Evolutionary conservation across 1,140 invertebrate species (phyloP).

Genomic region (Dreissena rostriformis): DNA sequence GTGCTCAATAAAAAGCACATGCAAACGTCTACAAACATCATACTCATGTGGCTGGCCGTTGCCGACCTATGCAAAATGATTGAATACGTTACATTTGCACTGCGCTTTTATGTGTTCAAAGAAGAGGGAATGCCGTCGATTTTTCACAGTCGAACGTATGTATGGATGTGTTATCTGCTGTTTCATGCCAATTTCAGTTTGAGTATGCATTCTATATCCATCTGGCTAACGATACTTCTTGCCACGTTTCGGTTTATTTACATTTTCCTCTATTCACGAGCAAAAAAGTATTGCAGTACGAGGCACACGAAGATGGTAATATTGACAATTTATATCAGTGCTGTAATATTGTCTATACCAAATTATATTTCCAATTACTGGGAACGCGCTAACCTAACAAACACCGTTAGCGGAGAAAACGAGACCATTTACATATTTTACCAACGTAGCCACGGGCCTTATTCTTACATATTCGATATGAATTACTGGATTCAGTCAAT

Average conservation of each 20-base stretch:
- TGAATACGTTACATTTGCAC: constrained; percentile 92
- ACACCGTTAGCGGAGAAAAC: constrained; percentile 11
- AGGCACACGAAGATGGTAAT: constrained; percentile 88
- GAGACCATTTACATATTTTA: constrained; percentile 39
- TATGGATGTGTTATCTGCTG: constrained; percentile 74
- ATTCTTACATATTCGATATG: constrained; percentile 55
- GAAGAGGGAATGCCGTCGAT: constrained; percentile 60
- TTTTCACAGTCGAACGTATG: constrained; percentile 44
- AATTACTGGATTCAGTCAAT: constrained; percentile 79
- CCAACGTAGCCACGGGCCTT: constrained; percentile 25
- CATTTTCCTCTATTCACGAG: constrained; percentile 89
- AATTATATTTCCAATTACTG: constrained; percentile 84
- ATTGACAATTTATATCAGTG: constrained; percentile 87
- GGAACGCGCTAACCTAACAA: neutral
- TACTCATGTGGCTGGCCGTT: constrained; percentile 91
- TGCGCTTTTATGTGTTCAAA: constrained; percentile 83
- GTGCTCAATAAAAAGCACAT: constrained; percentile 94
- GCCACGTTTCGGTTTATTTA: constrained; percentile 97
- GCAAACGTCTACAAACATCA: constrained; percentile 91
- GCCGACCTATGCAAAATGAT: constrained; percentile 94
- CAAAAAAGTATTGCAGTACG: constrained; percentile 88
- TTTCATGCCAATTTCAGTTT: constrained; percentile 86
- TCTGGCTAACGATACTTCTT: constrained; percentile 94
- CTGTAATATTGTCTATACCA: constrained; percentile 90
- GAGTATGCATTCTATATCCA: constrained; percentile 96